Evolutionary conservation across 1,140 invertebrate species (phyloP).

Genomic region (Solenopsis fugax): DNA sequence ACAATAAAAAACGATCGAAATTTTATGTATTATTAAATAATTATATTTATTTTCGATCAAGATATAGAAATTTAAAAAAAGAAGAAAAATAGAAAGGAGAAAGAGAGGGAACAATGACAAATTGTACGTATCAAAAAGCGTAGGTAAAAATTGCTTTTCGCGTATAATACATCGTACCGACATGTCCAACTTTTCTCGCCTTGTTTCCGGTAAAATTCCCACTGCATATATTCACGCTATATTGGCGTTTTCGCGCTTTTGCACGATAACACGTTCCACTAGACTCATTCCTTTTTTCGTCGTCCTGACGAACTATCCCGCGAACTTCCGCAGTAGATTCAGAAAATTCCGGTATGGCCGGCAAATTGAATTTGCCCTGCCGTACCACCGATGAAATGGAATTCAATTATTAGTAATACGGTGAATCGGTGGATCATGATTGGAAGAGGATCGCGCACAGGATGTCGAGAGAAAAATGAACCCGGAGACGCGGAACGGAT

Average conservation of each 20-base stretch:
- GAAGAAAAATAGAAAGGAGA: too few species aligned
- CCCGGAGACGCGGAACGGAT: slow-evolving; percentile 29
- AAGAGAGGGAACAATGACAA: neutral
- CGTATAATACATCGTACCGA: slow-evolving; percentile 6
- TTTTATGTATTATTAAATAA: neutral
- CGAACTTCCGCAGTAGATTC: slow-evolving; percentile 59
- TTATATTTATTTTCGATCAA: neutral
- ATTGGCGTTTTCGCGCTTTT: slow-evolving; percentile 38
- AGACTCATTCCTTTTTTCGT: slow-evolving; percentile 41
- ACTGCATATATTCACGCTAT: slow-evolving; percentile 21
- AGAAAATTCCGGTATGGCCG: slow-evolving; percentile 66
- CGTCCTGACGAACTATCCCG: neutral
- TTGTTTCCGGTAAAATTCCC: slow-evolving; percentile 34
- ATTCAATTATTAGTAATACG: slow-evolving; percentile 78
- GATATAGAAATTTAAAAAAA: neutral
- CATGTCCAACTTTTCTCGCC: slow-evolving; percentile 10
- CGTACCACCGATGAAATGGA: slow-evolving; percentile 71
- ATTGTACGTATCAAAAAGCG: slow-evolving; percentile 16
- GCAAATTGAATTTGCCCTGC: slow-evolving; percentile 75
- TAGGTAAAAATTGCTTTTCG: slow-evolving; percentile 14
- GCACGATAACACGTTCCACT: slow-evolving; percentile 37
- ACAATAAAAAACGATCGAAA: neutral
- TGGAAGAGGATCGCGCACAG: slow-evolving; percentile 53
- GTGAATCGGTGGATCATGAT: slow-evolving; percentile 59
- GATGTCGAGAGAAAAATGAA: slow-evolving; percentile 38